Evolutionary conservation across 1,140 invertebrate genomes (phyloP), one percentile per base, ranked within the genome.

Genomic region (Zaprionus africanus): DNA sequence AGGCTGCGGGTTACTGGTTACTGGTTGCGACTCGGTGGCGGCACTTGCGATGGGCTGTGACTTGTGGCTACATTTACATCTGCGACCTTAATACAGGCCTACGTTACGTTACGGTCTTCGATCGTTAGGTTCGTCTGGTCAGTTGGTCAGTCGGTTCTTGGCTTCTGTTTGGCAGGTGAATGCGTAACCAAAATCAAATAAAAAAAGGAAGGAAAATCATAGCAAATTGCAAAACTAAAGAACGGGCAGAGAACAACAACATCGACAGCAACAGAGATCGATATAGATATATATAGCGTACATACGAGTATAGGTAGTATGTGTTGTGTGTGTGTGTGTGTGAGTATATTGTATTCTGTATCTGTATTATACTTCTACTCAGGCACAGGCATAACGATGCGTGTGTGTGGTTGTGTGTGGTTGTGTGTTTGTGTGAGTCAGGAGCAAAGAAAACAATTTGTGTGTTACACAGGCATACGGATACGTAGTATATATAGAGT

Each of bases 11-110:
- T 41, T 57, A 26, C 36, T 31, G 12, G 12, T 38, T 43, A 26
- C 58, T 34, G 17, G 19, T 41, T 60, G 38, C 6, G 19, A 28
- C 93, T 22, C 94, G 7, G 7, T 28, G 28, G 31, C 17, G 41
- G 9, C 26, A 24, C 31, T n/a, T 64, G 60, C 9, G 22, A 13
- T 41, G 1, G 38, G 13, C 38, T 41, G 38, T 15, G 41, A 46
- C 41, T 46, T 46, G 41, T 46, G 41, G 41, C 41, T 46, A 9
- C n/a, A 17, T 9, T 17, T 46, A 31, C 28, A 7, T 7, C 41
- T 41, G 38, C 15, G 38, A n/a, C 38, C 15, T n/a, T 41, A 5
- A n/a, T 15, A 41, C 38, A 38, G n/a, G n/a, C 19, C 41, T 46
- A 17, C 31, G n/a, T 46, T 46, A 17, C 41, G 41, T 41, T 41